These are phyloP conservation scores for Melanostoma mellinum DNA, from an alignment of 2,888 invertebrate genomes.

Conservation along the genomic window DNA sequence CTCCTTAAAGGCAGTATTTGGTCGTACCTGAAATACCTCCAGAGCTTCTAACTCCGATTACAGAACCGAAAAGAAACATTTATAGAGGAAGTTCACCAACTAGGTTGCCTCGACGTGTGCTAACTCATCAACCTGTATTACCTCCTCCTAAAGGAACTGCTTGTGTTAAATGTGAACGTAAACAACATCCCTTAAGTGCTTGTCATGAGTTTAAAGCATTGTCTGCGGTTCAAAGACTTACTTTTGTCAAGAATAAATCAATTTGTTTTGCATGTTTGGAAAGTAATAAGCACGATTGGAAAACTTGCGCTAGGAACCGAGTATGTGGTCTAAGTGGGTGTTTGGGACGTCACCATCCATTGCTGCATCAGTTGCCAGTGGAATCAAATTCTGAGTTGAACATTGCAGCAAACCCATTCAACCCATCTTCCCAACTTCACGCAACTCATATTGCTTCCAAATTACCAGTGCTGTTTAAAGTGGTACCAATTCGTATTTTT, in stretches of 20 bases:
- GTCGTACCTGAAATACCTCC: neutral
- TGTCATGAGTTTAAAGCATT: too few species aligned
- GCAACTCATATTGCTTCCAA: slow-evolving; percentile 11
- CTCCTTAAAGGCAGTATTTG: slow-evolving; percentile 8
- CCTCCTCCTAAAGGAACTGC: too few species aligned
- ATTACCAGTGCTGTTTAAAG: slow-evolving; percentile 21
- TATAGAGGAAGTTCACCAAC: too few species aligned
- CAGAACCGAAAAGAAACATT: too few species aligned
- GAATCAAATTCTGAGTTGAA: neutral
- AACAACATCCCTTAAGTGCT: too few species aligned
- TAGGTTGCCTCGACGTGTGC: too few species aligned
- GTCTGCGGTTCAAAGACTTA: too few species aligned
- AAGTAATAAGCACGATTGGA: slow-evolving; percentile 20
- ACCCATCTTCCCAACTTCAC: slow-evolving; percentile 2
- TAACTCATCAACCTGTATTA: too few species aligned
- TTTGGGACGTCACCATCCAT: slow-evolving; percentile 18
- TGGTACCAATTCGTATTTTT: slow-evolving; percentile 19
- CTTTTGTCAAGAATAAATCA: neutral
- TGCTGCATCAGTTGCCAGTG: neutral
- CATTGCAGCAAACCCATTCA: slow-evolving; percentile 6
- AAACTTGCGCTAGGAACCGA: neutral
- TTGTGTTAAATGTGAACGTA: too few species aligned
- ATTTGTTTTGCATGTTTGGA: slow-evolving; percentile 16
- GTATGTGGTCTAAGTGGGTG: neutral
- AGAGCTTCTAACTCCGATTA: too few species aligned